Percentiles rank a stretch among this genome's conserved stretches.
Conservation (phyloP, 2,888 invertebrate species). For the Mythimna pallens region DNA sequence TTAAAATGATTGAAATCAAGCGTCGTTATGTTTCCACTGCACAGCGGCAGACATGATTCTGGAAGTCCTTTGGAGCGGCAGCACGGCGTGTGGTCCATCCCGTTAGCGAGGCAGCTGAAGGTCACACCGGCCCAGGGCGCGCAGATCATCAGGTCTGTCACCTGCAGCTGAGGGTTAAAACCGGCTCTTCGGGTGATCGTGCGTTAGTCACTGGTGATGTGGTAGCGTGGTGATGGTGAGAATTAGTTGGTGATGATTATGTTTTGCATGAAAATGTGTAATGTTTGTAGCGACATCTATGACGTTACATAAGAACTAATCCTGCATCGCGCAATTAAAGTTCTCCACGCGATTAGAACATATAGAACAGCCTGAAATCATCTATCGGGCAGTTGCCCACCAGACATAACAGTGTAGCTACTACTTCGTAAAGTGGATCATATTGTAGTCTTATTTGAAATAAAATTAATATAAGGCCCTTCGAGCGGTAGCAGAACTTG, state of each 20-base stretch:
- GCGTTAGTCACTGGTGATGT: slow-evolving; percentile 84
- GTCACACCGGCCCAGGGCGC: slow-evolving; percentile 96
- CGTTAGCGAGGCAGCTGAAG: slow-evolving; percentile 95
- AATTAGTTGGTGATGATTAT: slow-evolving; percentile 37
- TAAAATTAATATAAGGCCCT: too few species aligned
- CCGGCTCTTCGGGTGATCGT: slow-evolving; percentile 76
- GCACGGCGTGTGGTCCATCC: slow-evolving; percentile 95
- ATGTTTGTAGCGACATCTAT: too few species aligned
- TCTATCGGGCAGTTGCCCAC: too few species aligned
- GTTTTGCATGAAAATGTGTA: neutral
- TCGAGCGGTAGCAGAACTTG: too few species aligned
- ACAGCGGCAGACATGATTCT: slow-evolving; percentile 93
- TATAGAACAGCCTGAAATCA: too few species aligned
- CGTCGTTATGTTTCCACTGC: slow-evolving; percentile 94
- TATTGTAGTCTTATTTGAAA: too few species aligned
- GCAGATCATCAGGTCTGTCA: slow-evolving; percentile 96
- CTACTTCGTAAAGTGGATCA: too few species aligned
- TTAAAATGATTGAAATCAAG: slow-evolving; percentile 96
- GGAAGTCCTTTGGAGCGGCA: slow-evolving; percentile 94
- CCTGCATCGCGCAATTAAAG: too few species aligned
- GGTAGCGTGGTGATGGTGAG: slow-evolving; percentile 45
- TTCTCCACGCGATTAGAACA: too few species aligned
- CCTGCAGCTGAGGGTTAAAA: slow-evolving; percentile 89
- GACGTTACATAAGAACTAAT: too few species aligned
- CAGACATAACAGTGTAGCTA: too few species aligned